A percentile compares a stretch with the other conserved stretches of the same genome.
phyloP scores from a whole-genome alignment of 2,888 invertebrate species.

The Acleris sparsana region DNA sequence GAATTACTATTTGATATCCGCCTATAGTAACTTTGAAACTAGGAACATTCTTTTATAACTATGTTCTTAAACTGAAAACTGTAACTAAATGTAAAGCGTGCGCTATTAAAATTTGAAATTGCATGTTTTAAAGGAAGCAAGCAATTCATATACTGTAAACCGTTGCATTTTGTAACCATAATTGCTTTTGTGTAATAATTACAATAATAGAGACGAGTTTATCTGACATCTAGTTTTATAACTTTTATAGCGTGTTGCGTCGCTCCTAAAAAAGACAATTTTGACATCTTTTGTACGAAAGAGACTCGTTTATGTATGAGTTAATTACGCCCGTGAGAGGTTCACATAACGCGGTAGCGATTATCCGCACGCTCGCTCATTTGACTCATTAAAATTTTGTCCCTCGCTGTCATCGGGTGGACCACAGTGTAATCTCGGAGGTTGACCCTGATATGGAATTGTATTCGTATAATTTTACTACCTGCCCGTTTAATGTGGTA shows the following conservation, averaged over 20 bases:
- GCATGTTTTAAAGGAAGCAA: slow-evolving; percentile 6
- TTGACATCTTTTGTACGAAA: slow-evolving; percentile 34
- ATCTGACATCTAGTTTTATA: slow-evolving; percentile 11
- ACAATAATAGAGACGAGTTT: slow-evolving; percentile 4
- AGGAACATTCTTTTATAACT: no score
- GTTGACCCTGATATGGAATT: slow-evolving; percentile 28
- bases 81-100: no score
- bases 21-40: no score
- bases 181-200: slow-evolving; percentile 12
- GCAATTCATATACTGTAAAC: slow-evolving; percentile 19
- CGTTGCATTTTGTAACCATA: slow-evolving; percentile 6
- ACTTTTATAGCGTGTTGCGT: slow-evolving; percentile 21
- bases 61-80: no score
- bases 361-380: slow-evolving; percentile 61
- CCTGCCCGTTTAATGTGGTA: background rate
- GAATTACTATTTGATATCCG: no score
- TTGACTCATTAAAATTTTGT: slow-evolving; percentile 67
- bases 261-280: slow-evolving; percentile 8
- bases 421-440: slow-evolving; percentile 55
- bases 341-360: slow-evolving; percentile 46
- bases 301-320: slow-evolving; percentile 46
- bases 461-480: slow-evolving; percentile 12
- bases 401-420: slow-evolving; percentile 53
- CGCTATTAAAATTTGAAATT: slow-evolving; percentile 3
- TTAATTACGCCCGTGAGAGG: slow-evolving; percentile 55